These are phyloP conservation scores for Columba livia DNA, from an alignment of 2,113 vertebrate genomes.

Conservation along the genomic window DNA sequence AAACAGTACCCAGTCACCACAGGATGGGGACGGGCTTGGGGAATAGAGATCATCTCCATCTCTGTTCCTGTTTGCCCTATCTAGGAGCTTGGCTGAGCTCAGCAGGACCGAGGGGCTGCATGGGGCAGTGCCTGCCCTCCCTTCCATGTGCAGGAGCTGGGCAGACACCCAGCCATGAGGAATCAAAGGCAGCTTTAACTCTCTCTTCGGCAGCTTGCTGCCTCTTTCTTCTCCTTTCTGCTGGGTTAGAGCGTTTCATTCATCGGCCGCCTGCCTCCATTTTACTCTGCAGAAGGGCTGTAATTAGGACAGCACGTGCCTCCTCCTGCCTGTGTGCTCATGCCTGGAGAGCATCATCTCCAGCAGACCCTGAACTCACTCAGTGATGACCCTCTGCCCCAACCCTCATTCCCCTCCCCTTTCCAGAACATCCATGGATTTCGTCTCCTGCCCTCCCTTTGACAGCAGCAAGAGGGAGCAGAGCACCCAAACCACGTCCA, in stretches of 20 bases:
- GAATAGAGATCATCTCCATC: neutral
- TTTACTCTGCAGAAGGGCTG: neutral
- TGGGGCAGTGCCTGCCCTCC: neutral
- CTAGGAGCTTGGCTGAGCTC: neutral
- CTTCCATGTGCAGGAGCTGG: neutral
- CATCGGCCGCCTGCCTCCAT: neutral
- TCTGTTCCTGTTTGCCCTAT: neutral
- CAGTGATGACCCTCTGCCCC: neutral
- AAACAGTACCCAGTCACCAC: neutral
- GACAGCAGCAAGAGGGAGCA: neutral
- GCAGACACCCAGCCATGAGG: fast-evolving
- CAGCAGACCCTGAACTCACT: conserved; percentile 24
- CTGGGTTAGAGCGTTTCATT: neutral
- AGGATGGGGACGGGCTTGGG: neutral
- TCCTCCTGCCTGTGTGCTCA: neutral
- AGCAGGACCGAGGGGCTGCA: fast-evolving
- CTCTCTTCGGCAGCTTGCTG: neutral
- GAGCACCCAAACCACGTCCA: neutral
- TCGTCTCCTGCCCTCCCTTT: neutral
- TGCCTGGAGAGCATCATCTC: neutral
- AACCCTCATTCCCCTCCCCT: neutral
- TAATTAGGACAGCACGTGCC: neutral
- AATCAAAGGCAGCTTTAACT: neutral
- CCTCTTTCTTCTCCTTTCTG: neutral
- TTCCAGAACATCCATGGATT: neutral